Percentiles rank a stretch among this genome's conserved stretches.
Conservation (phyloP, 2,888 invertebrate species). For the Tenthredo distinguenda region DNA sequence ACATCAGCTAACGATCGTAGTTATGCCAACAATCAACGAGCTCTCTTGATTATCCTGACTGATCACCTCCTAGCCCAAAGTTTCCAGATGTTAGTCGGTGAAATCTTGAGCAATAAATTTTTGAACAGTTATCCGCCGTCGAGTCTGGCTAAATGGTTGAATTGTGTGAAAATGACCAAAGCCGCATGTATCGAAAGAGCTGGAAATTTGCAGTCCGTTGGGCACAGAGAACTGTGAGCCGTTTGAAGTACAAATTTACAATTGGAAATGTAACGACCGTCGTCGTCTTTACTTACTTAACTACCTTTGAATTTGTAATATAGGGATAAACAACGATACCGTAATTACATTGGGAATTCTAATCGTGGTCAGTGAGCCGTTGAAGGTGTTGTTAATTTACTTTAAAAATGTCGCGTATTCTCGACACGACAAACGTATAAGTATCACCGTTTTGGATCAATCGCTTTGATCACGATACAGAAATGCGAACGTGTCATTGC, state of each 20-base stretch:
- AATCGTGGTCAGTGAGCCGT: neutral
- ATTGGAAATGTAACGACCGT: neutral
- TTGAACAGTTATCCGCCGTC: neutral
- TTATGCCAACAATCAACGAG: neutral
- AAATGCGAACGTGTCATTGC: neutral
- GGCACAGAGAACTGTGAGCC: neutral
- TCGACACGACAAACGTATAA: neutral
- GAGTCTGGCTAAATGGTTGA: neutral
- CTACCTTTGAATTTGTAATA: neutral
- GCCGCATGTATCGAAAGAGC: neutral
- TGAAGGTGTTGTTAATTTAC: slow-evolving; percentile 5
- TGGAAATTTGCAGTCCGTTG: neutral
- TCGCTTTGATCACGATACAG: neutral
- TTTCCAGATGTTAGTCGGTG: neutral
- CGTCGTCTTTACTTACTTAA: slow-evolving; percentile 12
- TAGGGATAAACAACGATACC: neutral
- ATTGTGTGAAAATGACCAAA: neutral
- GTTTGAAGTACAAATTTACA: slow-evolving; percentile 26
- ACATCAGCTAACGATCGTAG: slow-evolving; percentile 8
- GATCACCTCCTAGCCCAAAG: neutral
- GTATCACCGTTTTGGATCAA: neutral
- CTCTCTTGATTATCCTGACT: slow-evolving; percentile 9
- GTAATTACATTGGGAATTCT: slow-evolving; percentile 3
- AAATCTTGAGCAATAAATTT: neutral
- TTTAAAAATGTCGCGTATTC: neutral